Evolutionary conservation across 2,797 vertebrate genomes (phyloP), one percentile per base, ranked within the genome.

Genomic region (Synanceia verrucosa): DNA sequence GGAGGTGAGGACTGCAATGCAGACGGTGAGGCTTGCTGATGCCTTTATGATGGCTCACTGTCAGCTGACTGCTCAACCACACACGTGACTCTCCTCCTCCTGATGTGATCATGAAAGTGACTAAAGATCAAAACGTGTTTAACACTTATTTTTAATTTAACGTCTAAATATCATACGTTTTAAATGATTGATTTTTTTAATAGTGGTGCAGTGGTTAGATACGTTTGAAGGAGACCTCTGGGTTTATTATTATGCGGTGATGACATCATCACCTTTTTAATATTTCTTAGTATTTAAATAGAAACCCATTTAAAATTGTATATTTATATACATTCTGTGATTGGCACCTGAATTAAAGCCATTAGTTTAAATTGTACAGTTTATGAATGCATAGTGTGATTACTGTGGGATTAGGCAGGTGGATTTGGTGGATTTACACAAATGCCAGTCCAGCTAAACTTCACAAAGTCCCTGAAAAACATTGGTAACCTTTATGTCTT

Each of bases 21-120:
- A 79, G 87, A 4, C 11, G 3, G 5, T 0, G 3, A 0, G 23
- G 47, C 48, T 34, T 44, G 80, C 37, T 50, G 61, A 2, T 23
- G 56, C 6, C 55, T 89, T 87, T 88, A 89, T 86, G 44, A 14
- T 24, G 69, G 10, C 61, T 80, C 76, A 61, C 31, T 0, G 91
- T 95, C 94, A 95, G 91, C 82, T 94, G 94, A 94, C 90, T 39
- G 0, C 41, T 34, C 37, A 6, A 0, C 12, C 0, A 24, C 39
- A 65, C 92, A 93, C 14, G 91, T 94, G 92, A 94, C 36, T 43
- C 37, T 31, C 7, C 39, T n/a, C 39, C 31, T 29, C 31, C 43
- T 44, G 48, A 28, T 26, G 14, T n/a, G 16, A 58, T 29, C 26
- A 16, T 18, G 10, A 11, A 16, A 29, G 26, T 18, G 14, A 9